A percentile compares a stretch with the other conserved stretches of the same genome.
These are phyloP conservation scores for Lagocephalus sceleratus DNA, from an alignment of 2,797 vertebrate genomes.

Conservation along the genomic window DNA sequence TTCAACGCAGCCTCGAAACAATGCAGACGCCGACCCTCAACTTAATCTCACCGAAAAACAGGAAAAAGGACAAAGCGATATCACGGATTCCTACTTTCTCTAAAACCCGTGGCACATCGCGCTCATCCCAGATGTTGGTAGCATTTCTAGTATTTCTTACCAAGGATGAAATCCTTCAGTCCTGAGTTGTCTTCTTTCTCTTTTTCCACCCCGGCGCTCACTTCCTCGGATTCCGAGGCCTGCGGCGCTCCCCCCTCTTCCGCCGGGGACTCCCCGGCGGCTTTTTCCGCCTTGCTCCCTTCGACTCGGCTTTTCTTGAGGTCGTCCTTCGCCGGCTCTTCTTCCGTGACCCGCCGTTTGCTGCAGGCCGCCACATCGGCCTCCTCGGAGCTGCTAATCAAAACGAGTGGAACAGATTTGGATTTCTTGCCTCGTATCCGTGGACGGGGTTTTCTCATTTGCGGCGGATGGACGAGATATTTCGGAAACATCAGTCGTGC, in stretches of 20 bases:
- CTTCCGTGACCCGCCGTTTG: constrained; percentile 65
- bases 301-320: constrained; percentile 78
- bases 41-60: too few species aligned
- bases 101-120: too few species aligned
- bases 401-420: background rate
- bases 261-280: constrained; percentile 20
- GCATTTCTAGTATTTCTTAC: constrained; percentile 47
- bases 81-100: too few species aligned
- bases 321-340: constrained; percentile 69
- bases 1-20: too few species aligned
- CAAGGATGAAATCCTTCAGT: constrained; percentile 54
- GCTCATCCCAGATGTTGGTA: too few species aligned
- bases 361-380: constrained; percentile 63
- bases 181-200: constrained; percentile 9
- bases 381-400: constrained; percentile 51
- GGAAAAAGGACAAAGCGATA: too few species aligned
- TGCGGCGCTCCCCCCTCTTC: constrained; percentile 14
- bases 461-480: too few species aligned
- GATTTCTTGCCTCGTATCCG: background rate
- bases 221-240: constrained; percentile 39
- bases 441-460: background rate
- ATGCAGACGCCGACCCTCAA: too few species aligned
- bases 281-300: constrained; percentile 7
- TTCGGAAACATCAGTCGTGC: background rate
- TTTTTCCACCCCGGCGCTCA: constrained; percentile 25